Percentiles rank a stretch among this genome's conserved stretches.
Conservation (phyloP, 2,888 invertebrate species). For the Molorchus minor region DNA sequence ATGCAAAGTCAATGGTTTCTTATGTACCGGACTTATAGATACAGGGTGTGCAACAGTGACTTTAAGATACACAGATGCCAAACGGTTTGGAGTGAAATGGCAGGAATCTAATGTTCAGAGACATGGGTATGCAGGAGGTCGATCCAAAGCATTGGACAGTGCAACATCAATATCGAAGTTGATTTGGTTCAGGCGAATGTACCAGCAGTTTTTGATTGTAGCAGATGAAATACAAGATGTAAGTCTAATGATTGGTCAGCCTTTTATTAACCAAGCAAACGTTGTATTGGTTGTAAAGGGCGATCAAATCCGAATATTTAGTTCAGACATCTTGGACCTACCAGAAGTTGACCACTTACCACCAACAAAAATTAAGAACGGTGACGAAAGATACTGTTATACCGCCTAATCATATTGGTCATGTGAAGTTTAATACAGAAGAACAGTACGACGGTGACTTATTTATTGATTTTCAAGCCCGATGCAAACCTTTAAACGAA, state of each 20-base stretch:
- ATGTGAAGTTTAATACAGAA: slow-evolving; percentile 10
- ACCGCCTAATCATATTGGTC: slow-evolving; percentile 23
- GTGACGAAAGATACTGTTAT: slow-evolving; percentile 16
- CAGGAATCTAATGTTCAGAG: slow-evolving; percentile 16
- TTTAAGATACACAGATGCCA: slow-evolving; percentile 20
- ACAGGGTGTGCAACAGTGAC: slow-evolving; percentile 33
- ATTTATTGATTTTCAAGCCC: slow-evolving; percentile 23
- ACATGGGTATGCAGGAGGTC: slow-evolving; percentile 26
- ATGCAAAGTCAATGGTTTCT: slow-evolving; percentile 26
- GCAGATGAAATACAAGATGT: slow-evolving; percentile 35
- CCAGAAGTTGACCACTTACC: too few relatives aligned
- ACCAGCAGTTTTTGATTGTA: slow-evolving; percentile 34
- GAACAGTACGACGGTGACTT: slow-evolving; percentile 13
- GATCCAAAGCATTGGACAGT: slow-evolving; percentile 15
- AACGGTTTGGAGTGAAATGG: slow-evolving; percentile 11
- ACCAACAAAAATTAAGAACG: slow-evolving; percentile 12
- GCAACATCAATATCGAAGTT: slow-evolving; percentile 19
- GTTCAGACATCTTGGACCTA: neutral
- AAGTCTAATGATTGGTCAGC: slow-evolving; percentile 37
- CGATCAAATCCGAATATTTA: slow-evolving; percentile 29
- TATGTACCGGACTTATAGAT: slow-evolving; percentile 34
- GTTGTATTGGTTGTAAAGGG: slow-evolving; percentile 27
- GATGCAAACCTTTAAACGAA: slow-evolving; percentile 17
- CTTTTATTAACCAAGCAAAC: slow-evolving; percentile 31
- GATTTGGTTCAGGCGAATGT: slow-evolving; percentile 29